Base-by-base conservation (phyloP, 2,888 invertebrate species). In the Cryptophagus acutangulus region DNA sequence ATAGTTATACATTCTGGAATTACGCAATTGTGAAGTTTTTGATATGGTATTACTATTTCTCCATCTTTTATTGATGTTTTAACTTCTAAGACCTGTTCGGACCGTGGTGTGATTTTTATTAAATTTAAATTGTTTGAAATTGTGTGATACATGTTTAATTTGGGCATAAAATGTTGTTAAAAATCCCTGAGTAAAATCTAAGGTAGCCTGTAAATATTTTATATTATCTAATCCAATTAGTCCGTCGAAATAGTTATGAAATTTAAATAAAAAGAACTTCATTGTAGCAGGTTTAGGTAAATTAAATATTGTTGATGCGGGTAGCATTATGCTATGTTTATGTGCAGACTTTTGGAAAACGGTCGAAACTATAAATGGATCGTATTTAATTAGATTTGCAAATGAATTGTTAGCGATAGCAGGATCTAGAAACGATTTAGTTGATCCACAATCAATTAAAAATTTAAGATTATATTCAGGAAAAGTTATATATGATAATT, bases 351-450 rank as follows among this genome's bases (percentile, higher is more conserved):
- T 36, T 33, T 24, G 20, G 18, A 33, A 26, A 14, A 18, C 41
- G 9, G 36, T 33, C 8, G 40, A 41, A 48, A 6, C 36, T 38
- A 38, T 48, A 17, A 14, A 34, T 28, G 29, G n/a, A n/a, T 29
- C n/a, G n/a, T n/a, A n/a, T 31, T 37, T 20, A 5, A 14, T 29
- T 51, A 36, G 33, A 38, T 16, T n/a, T n/a, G n/a, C n/a, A 25
- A 40, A 47, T 20, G 13, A 35, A 30, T 44, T 40, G 16, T 33
- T 17, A 20, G 35, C 46, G 10, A 49, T 20, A 13, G 43, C 20
- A 9, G 43, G 45, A 16, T 48, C 37, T 8, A 49, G 31, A 17
- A 49, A 49, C 8, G 43, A 49, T 36, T 46, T 46, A 14, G 43
- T 47, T 1, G 40, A 43, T 2, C 43, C 49, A 4, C 38, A 24